These are phyloP conservation scores for Trichonephila clavipes DNA, from an alignment of 1,140 invertebrate species.

Conservation along the genomic window DNA sequence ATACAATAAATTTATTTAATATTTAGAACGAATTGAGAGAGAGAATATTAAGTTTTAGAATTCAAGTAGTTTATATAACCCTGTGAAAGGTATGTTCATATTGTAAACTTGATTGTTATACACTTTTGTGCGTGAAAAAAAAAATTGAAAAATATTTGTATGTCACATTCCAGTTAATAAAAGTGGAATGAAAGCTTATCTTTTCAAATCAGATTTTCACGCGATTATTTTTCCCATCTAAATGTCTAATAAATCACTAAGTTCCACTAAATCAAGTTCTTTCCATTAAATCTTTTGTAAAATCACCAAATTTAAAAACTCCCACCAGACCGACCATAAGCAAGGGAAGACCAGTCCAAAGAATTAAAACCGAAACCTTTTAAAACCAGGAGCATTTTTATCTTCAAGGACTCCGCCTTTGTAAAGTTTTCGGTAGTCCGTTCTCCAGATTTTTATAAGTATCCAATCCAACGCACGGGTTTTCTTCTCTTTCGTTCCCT, in stretches of 20 bases:
- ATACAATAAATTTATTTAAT: too few relatives aligned
- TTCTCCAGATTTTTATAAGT: neutral
- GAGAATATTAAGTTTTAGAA: too few relatives aligned
- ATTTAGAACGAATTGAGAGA: too few relatives aligned
- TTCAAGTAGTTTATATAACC: too few relatives aligned
- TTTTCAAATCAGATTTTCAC: neutral
- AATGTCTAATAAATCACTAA: neutral
- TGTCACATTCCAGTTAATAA: neutral
- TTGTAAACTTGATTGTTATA: too few relatives aligned
- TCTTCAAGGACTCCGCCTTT: neutral
- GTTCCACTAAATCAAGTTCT: neutral
- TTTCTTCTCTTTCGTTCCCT: neutral
- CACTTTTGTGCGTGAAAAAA: too few relatives aligned
- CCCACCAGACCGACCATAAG: neutral
- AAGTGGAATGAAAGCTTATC: neutral
- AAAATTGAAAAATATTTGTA: too few relatives aligned
- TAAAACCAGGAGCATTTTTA: constrained; percentile 1
- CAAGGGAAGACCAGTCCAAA: neutral
- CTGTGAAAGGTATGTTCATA: too few relatives aligned
- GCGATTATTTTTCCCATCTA: neutral
- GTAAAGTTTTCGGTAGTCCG: neutral
- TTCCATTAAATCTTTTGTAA: constrained; percentile 28
- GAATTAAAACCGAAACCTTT: constrained; percentile 18
- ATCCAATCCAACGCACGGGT: neutral
- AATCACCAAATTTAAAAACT: neutral